Evolutionary conservation across 2,888 invertebrate genomes (phyloP).

Genomic region (Taphrorychus bicolor): DNA sequence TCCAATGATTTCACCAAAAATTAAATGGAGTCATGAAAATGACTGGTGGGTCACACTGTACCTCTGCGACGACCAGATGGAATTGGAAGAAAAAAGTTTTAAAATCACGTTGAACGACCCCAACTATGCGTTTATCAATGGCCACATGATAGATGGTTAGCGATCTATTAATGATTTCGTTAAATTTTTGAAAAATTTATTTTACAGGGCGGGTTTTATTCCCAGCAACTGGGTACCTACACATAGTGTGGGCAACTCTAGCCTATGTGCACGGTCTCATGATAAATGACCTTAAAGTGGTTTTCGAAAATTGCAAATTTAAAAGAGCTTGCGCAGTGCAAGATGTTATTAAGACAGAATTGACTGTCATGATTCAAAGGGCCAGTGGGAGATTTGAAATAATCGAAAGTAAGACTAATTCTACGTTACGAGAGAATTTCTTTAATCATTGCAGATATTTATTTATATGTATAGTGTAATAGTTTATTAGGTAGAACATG

Average conservation of each 20-base stretch:
- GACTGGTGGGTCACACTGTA: slow-evolving; percentile 71
- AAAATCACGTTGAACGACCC: slow-evolving; percentile 15
- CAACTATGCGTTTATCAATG: slow-evolving; percentile 74
- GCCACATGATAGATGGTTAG: slow-evolving; percentile 83
- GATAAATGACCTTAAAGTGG: slow-evolving; percentile 62
- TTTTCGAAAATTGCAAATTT: slow-evolving; percentile 67
- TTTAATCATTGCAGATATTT: neutral
- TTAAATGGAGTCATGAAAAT: slow-evolving; percentile 88
- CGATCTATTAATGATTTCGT: slow-evolving; percentile 18
- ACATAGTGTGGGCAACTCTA: slow-evolving; percentile 59
- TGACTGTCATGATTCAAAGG: slow-evolving; percentile 48
- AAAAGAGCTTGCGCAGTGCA: slow-evolving; percentile 60
- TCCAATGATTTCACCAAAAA: slow-evolving; percentile 67
- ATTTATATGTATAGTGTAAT: no score
- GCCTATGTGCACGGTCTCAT: slow-evolving; percentile 58
- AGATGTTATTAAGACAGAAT: slow-evolving; percentile 49
- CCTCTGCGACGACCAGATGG: slow-evolving; percentile 65
- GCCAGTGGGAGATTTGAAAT: slow-evolving; percentile 51
- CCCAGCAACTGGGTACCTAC: slow-evolving; percentile 68
- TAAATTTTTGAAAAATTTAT: neutral
- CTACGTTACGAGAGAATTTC: no score
- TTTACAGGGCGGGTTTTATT: slow-evolving; percentile 49
- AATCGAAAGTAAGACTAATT: slow-evolving; percentile 40
- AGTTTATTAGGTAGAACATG: no score
- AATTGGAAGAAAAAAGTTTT: slow-evolving; percentile 22